Conservation (phyloP, 2,797 vertebrate species). For the Jordanella pulchra region DNA sequence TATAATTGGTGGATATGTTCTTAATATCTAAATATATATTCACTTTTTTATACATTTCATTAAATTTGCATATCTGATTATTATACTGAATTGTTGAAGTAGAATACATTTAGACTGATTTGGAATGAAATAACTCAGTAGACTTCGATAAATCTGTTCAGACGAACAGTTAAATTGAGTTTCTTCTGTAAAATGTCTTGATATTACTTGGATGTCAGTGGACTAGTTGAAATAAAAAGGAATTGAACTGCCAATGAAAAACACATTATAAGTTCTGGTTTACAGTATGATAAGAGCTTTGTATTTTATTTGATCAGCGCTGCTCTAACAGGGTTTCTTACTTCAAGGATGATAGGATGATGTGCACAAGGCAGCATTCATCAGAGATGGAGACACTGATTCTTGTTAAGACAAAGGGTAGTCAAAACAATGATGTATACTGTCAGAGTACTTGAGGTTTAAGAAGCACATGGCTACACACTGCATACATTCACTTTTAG, state of each 20-base stretch:
- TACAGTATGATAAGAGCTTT: constrained; percentile 12
- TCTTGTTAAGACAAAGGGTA: constrained; percentile 42
- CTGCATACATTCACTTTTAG: not conserved
- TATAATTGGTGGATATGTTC: not conserved
- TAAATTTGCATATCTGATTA: not conserved
- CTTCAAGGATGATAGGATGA: constrained; percentile 14
- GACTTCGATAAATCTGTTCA: not conserved
- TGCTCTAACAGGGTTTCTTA: not conserved
- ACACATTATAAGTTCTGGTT: not conserved
- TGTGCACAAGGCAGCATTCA: constrained; percentile 10
- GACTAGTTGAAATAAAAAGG: not conserved
- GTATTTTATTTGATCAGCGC: constrained; percentile 19
- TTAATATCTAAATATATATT: not conserved
- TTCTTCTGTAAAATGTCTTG: not conserved
- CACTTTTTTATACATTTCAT: not conserved
- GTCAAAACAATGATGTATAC: constrained; percentile 47
- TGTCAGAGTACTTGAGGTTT: constrained; percentile 38
- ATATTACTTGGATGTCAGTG: not conserved
- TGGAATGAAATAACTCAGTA: not conserved
- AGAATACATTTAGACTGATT: not conserved
- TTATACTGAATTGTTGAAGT: not conserved
- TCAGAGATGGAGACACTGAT: constrained; percentile 42
- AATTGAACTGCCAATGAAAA: not conserved
- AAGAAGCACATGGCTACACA: constrained; percentile 1
- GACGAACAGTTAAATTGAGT: not conserved